Conservation (phyloP, 2,797 vertebrate genomes). For the Myotis findleyi region DNA sequence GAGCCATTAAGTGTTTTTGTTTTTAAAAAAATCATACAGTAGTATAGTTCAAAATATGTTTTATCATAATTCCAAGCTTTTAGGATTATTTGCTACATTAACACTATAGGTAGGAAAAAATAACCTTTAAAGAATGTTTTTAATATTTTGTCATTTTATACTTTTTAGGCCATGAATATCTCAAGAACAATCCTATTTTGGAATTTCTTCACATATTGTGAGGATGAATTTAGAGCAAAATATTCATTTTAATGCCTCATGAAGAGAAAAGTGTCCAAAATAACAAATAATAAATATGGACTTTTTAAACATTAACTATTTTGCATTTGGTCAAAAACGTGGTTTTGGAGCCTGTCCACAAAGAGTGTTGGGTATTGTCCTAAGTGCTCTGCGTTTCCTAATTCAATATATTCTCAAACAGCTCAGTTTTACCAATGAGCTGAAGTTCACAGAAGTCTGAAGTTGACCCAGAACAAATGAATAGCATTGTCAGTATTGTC, state of each 20-base stretch:
- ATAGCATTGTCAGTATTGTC: not conserved
- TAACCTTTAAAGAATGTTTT: not conserved
- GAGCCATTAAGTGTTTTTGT: not conserved
- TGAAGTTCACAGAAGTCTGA: not conserved
- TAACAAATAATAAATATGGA: not conserved
- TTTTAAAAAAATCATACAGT: not conserved
- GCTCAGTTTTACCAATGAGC: not conserved
- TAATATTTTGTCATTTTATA: not conserved
- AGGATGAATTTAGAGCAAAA: constrained; percentile 16
- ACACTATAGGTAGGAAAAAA: not conserved
- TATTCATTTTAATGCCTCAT: not conserved
- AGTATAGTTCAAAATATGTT: not conserved
- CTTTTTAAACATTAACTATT: not conserved
- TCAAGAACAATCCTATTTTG: constrained; percentile 1
- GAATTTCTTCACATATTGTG: not conserved
- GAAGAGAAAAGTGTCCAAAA: not conserved
- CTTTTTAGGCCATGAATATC: not conserved
- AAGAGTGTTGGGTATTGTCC: not conserved
- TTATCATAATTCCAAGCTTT: not conserved
- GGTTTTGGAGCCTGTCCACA: not conserved
- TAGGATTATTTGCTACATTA: not conserved
- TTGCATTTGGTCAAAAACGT: not conserved
- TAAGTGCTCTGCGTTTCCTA: not conserved
- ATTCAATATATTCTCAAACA: not conserved
- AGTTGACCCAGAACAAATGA: not conserved